Conservation (phyloP, 2,888 invertebrate species). For the Erebia palarica region DNA sequence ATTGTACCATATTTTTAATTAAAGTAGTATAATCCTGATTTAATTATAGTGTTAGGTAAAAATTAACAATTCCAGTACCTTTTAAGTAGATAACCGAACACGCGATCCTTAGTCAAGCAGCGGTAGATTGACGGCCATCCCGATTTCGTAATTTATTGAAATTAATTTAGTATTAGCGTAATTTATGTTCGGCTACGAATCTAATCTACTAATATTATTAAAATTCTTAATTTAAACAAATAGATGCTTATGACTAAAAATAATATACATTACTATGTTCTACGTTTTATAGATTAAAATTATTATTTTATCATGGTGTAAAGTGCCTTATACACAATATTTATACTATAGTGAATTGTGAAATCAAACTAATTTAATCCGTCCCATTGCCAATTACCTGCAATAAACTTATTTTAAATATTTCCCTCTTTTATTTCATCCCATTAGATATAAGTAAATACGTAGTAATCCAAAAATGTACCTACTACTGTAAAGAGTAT, state of each 20-base stretch:
- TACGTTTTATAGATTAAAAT: slow-evolving; percentile 57
- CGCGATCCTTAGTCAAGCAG: slow-evolving; percentile 81
- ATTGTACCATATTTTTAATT: slow-evolving; percentile 79
- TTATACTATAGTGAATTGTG: slow-evolving; percentile 56
- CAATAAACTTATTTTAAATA: slow-evolving; percentile 65
- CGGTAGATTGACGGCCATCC: slow-evolving; percentile 81
- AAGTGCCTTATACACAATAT: slow-evolving; percentile 68
- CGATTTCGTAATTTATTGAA: slow-evolving; percentile 82
- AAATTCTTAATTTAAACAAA: slow-evolving; percentile 69
- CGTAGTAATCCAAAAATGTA: not conserved
- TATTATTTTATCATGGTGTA: slow-evolving; percentile 59
- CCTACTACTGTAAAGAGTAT: no score
- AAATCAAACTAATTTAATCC: slow-evolving; percentile 56
- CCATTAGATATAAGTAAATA: not conserved
- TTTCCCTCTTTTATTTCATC: slow-evolving; percentile 7
- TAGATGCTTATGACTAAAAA: slow-evolving; percentile 65
- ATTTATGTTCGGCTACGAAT: slow-evolving; percentile 72
- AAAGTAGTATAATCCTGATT: slow-evolving; percentile 75
- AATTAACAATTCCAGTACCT: slow-evolving; percentile 77
- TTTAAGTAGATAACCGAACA: slow-evolving; percentile 81
- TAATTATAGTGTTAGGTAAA: slow-evolving; percentile 77
- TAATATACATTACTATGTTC: slow-evolving; percentile 54
- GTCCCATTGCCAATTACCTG: slow-evolving; percentile 73
- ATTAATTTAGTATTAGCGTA: slow-evolving; percentile 66
- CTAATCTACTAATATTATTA: slow-evolving; percentile 69